phyloP scores from a whole-genome alignment of 2,797 vertebrate species.

The Dryobates pubescens region DNA sequence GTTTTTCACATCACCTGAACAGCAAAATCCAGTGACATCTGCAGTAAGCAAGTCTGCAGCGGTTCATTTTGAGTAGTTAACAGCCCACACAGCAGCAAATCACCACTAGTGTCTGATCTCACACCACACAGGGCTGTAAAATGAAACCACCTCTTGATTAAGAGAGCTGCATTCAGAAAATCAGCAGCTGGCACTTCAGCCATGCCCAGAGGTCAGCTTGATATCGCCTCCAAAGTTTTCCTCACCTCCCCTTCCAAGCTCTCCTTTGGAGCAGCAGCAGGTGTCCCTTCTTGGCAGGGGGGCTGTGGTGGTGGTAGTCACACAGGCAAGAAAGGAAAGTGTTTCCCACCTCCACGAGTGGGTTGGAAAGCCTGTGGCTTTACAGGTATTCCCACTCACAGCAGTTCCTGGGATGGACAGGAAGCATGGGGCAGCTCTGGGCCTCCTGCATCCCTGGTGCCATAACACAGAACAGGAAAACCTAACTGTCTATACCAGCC shows the following conservation, averaged over 20 bases:
- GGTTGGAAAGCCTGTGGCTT: not conserved
- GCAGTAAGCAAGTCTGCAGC: not conserved
- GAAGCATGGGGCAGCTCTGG: not conserved
- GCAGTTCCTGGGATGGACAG: not conserved
- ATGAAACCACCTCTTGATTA: not conserved
- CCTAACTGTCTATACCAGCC: not conserved
- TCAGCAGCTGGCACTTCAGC: not conserved
- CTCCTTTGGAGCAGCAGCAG: not conserved
- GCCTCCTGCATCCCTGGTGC: not conserved
- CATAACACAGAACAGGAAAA: not conserved
- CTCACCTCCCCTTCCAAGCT: rapidly evolving
- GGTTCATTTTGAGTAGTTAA: not conserved
- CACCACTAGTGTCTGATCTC: not conserved
- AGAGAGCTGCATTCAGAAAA: not conserved
- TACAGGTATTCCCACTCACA: not conserved
- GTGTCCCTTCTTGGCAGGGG: rapidly evolving
- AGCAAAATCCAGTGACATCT: not conserved
- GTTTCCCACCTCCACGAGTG: not conserved
- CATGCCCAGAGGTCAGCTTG: not conserved
- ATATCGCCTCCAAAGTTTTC: not conserved
- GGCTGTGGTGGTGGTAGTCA: not conserved
- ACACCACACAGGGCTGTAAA: not conserved
- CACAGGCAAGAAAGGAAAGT: not conserved
- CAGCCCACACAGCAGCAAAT: conserved; percentile 5
- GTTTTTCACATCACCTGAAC: not conserved